Percentiles rank a stretch among this genome's conserved stretches.
Conservation (phyloP, 2,888 invertebrate species). For the Quadroppia sp. region DNA sequence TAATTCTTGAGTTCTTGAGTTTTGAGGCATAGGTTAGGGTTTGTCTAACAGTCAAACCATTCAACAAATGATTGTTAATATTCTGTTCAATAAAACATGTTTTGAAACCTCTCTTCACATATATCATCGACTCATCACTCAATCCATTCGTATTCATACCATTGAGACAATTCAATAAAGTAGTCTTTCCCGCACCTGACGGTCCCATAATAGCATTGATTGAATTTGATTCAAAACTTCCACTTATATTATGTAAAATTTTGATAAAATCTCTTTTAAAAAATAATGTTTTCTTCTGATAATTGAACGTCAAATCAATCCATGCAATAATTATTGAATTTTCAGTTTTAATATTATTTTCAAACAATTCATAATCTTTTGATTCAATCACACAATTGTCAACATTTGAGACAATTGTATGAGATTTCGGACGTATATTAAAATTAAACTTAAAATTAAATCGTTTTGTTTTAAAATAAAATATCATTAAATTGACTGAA, state of each 20-base stretch:
- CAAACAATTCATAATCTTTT: not conserved
- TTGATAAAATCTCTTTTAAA: too few relatives aligned
- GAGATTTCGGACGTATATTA: too few relatives aligned
- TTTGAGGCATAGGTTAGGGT: conserved; percentile 28
- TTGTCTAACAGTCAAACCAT: conserved; percentile 33
- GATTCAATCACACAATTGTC: not conserved
- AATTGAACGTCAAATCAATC: not conserved
- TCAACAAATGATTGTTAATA: conserved; percentile 18
- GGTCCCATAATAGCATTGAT: conserved; percentile 25
- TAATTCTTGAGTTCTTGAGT: conserved; percentile 24
- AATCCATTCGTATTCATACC: not conserved
- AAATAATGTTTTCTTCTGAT: not conserved
- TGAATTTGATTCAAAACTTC: not conserved
- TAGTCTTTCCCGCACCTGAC: conserved; percentile 7
- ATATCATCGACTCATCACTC: not conserved
- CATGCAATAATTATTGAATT: not conserved
- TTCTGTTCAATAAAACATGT: conserved; percentile 28
- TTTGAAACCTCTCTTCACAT: not conserved
- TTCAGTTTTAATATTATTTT: not conserved
- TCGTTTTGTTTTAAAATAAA: too few relatives aligned
- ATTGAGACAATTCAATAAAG: conserved; percentile 16
- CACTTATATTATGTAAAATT: not conserved
- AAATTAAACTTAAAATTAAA: too few relatives aligned
- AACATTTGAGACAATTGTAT: too few relatives aligned
- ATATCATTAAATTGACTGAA: not conserved